Conservation (phyloP, 2,113 vertebrate genomes). For the Brachyhypopomus gauderio region DNA sequence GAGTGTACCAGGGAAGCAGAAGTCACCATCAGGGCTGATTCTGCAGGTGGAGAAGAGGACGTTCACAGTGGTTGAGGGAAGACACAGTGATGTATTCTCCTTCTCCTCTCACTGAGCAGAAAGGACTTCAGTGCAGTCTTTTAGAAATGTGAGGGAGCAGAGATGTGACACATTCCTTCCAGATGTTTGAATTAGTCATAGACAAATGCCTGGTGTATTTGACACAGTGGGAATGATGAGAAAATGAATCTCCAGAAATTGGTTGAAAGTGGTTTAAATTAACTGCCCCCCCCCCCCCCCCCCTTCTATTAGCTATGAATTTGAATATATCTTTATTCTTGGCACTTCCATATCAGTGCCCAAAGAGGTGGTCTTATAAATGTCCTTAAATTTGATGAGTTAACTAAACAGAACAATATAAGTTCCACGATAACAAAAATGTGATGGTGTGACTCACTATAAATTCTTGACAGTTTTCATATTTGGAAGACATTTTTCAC, state of each 20-base stretch:
- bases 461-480: no score
- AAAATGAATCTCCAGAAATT: slow-evolving; percentile 43
- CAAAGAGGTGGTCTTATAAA: slow-evolving; percentile 23
- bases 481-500: no score
- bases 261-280: slow-evolving; percentile 25
- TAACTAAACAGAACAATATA: slow-evolving; percentile 35
- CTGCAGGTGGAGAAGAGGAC: neutral
- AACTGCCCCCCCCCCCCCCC: neutral
- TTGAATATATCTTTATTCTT: slow-evolving; percentile 19
- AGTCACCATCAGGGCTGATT: slow-evolving; percentile 1
- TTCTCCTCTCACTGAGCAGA: neutral
- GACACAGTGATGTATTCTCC: slow-evolving; percentile 10
- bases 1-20: slow-evolving; percentile 19
- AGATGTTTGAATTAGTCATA: slow-evolving; percentile 53
- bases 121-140: slow-evolving; percentile 28
- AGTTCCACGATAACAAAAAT: slow-evolving; percentile 40
- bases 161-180: slow-evolving; percentile 46
- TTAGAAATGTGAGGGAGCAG: slow-evolving; percentile 7
- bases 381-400: slow-evolving; percentile 35
- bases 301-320: no score
- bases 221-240: slow-evolving; percentile 43
- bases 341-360: neutral
- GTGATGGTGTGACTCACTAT: no score
- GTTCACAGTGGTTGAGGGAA: neutral
- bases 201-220: slow-evolving; percentile 43